These are phyloP conservation scores for Rhabdophis nuchalis DNA, from an alignment of 2,797 vertebrate species.

Conservation along the genomic window DNA sequence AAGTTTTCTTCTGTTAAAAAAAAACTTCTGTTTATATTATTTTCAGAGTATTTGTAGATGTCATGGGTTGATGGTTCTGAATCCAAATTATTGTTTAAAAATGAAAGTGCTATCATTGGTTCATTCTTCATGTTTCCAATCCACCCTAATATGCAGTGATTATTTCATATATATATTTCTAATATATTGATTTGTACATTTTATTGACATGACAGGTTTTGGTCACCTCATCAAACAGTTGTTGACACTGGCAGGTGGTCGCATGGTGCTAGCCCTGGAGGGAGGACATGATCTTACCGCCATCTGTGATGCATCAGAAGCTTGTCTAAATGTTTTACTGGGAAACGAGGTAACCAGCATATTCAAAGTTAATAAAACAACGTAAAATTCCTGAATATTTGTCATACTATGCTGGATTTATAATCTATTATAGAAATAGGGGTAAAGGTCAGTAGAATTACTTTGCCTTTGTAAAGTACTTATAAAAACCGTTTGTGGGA, in stretches of 20 bases:
- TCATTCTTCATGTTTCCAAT: neutral
- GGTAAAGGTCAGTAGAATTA: neutral
- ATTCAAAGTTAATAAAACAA: conserved; percentile 6
- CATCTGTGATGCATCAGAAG: conserved; percentile 76
- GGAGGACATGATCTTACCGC: conserved; percentile 77
- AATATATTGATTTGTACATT: conserved; percentile 50
- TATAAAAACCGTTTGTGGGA: neutral
- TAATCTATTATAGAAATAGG: neutral
- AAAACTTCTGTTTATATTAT: neutral
- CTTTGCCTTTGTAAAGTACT: neutral
- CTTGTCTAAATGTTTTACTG: conserved; percentile 76
- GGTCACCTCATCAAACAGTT: conserved; percentile 75
- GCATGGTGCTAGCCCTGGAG: conserved; percentile 69
- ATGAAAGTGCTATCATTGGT: neutral
- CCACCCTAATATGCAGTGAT: conserved; percentile 7
- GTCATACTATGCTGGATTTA: neutral
- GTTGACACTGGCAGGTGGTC: conserved; percentile 73
- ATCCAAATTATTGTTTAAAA: neutral
- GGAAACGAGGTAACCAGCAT: conserved; percentile 77
- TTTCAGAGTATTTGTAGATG: neutral
- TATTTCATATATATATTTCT: conserved; percentile 21
- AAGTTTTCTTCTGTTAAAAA: neutral
- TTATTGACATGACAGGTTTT: conserved; percentile 68
- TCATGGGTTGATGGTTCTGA: neutral
- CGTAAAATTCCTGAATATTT: neutral